These are phyloP conservation scores for Sminthurides bifidus DNA, from an alignment of 1,140 invertebrate species.

Conservation along the genomic window DNA sequence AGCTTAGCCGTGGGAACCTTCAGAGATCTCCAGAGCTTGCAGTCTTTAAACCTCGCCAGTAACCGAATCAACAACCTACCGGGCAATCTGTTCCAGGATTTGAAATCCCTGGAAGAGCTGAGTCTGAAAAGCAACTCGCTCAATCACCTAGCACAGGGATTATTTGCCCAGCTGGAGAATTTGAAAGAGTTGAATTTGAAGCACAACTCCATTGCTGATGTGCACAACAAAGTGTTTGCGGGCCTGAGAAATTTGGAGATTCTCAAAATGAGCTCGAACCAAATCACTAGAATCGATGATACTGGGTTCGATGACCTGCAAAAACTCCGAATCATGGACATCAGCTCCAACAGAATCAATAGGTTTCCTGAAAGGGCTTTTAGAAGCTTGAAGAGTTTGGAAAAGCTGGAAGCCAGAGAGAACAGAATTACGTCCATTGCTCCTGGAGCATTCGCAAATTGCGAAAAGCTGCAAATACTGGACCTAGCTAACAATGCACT, in stretches of 20 bases:
- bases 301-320: constrained; percentile 29
- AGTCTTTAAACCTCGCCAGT: constrained; percentile 57
- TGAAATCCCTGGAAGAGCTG: constrained; percentile 33
- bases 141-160: constrained; percentile 23
- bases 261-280: constrained; percentile 37
- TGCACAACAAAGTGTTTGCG: constrained; percentile 34
- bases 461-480: constrained; percentile 53
- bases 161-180: constrained; percentile 35
- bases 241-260: constrained; percentile 33
- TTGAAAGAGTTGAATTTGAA: constrained; percentile 36
- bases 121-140: constrained; percentile 34
- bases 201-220: constrained; percentile 34
- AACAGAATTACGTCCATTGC: constrained; percentile 36
- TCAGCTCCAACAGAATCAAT: constrained; percentile 33
- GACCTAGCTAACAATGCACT: constrained; percentile 67
- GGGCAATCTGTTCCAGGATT: constrained; percentile 27
- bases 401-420: constrained; percentile 36
- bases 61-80: constrained; percentile 49
- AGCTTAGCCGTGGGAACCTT: constrained; percentile 54
- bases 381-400: constrained; percentile 29
- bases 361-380: constrained; percentile 28
- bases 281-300: constrained; percentile 32
- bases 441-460: constrained; percentile 48
- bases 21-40: constrained; percentile 49
- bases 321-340: constrained; percentile 23